A percentile compares a stretch with the other conserved stretches of the same genome.
Evolutionary conservation across 2,888 invertebrate species (phyloP).

Genomic region (Myathropa florea): DNA sequence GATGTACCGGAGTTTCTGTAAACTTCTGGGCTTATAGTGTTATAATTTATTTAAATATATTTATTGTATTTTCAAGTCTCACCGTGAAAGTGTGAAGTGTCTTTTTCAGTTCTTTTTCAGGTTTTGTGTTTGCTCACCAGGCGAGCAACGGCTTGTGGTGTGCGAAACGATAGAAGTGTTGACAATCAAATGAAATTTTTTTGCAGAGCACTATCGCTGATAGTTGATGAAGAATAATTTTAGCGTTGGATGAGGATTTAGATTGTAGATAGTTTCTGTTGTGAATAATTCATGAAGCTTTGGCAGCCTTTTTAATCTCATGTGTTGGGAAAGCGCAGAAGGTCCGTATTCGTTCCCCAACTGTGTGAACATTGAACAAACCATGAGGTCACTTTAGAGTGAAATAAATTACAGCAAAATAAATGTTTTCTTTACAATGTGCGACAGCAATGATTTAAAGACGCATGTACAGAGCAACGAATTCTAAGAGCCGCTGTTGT

Average conservation of each 20-base stretch:
- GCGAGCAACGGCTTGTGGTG: not conserved
- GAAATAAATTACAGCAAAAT: no score
- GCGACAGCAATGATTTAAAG: no score
- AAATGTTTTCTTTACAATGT: no score
- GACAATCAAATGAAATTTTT: slow-evolving; percentile 5
- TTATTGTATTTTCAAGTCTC: not conserved
- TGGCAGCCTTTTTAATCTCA: not conserved
- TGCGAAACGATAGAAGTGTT: not conserved
- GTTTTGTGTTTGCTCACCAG: not conserved
- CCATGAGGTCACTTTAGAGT: no score
- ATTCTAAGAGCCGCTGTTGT: no score
- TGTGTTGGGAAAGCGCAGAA: not conserved
- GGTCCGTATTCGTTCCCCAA: not conserved
- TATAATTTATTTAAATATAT: slow-evolving; percentile 11
- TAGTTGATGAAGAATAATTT: not conserved
- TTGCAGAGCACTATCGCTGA: slow-evolving; percentile 3
- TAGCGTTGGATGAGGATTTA: not conserved
- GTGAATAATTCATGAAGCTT: not conserved
- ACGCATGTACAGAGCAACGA: no score
- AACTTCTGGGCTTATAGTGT: slow-evolving; percentile 76
- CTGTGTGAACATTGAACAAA: not conserved
- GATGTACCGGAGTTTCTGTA: slow-evolving; percentile 78
- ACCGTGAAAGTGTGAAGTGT: slow-evolving; percentile 6
- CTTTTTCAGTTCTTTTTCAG: not conserved
- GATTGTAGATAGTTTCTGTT: not conserved